Evolutionary conservation across 2,888 invertebrate species (phyloP).

Genomic region (Papilio demoleus): DNA sequence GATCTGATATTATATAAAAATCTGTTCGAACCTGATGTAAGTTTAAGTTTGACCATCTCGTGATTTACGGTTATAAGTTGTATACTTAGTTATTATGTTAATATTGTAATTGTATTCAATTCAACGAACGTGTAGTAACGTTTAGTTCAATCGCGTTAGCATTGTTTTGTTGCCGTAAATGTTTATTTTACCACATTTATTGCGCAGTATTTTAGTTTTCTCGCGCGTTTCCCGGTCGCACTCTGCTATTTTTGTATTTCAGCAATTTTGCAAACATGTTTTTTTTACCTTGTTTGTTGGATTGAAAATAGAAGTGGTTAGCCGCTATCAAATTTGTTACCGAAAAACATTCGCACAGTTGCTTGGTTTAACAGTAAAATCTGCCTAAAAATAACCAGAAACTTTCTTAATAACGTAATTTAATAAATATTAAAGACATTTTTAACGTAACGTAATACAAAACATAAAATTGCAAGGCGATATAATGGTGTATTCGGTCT

Average conservation of each 20-base stretch:
- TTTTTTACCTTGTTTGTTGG: neutral
- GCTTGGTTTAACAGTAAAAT: no score
- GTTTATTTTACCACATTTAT: constrained; percentile 16
- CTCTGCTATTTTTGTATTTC: constrained; percentile 9
- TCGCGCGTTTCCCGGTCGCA: neutral
- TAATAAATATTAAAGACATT: neutral
- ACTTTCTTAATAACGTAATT: neutral
- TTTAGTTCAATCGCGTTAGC: constrained; percentile 5
- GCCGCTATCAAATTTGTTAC: neutral
- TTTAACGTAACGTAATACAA: constrained; percentile 19
- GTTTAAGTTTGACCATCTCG: no score
- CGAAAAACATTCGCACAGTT: neutral
- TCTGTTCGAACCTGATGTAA: no score
- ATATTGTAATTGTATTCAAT: constrained; percentile 11
- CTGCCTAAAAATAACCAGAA: neutral
- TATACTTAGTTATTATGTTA: constrained; percentile 14
- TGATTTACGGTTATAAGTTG: neutral
- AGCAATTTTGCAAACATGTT: neutral
- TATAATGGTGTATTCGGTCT: constrained; percentile 21
- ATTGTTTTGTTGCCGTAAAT: constrained; percentile 19
- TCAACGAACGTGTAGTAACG: neutral
- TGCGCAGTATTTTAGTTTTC: constrained; percentile 20
- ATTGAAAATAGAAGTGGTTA: neutral
- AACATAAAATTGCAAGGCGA: constrained; percentile 15
- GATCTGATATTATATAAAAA: no score